These are phyloP conservation scores for Carcinoscorpius rotundicauda DNA, from an alignment of 1,140 invertebrate species.

Conservation along the genomic window DNA sequence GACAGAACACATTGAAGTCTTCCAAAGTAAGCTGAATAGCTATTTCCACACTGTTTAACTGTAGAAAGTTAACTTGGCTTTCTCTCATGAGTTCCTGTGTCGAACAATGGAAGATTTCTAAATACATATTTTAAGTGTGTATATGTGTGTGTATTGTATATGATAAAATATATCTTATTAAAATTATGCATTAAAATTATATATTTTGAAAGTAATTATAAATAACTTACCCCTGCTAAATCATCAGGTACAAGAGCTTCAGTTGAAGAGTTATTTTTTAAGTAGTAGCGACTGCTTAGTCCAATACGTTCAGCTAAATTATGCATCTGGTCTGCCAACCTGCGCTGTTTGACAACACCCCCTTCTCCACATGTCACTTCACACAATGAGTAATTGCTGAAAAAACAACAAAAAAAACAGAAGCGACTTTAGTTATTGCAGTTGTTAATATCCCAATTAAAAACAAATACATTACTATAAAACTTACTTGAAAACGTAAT, in stretches of 20 bases:
- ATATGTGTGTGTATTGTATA: too few species aligned
- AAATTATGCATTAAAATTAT: too few species aligned
- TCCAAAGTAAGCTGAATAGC: constrained; percentile 89
- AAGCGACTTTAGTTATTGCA: too few species aligned
- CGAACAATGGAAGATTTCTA: background rate
- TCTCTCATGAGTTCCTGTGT: constrained; percentile 76
- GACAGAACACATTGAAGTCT: constrained; percentile 90
- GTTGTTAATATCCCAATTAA: background rate
- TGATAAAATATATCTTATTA: background rate
- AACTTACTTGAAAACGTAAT: background rate
- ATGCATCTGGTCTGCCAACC: constrained; percentile 84
- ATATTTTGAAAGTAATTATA: background rate
- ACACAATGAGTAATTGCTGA: constrained; percentile 72
- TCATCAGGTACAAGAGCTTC: constrained; percentile 94
- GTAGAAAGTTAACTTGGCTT: constrained; percentile 80
- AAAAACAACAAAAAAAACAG: background rate
- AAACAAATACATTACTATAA: background rate
- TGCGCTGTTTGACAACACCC: constrained; percentile 84
- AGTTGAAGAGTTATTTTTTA: constrained; percentile 90
- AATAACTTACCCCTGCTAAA: constrained; percentile 46
- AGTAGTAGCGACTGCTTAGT: constrained; percentile 59
- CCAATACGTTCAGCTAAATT: constrained; percentile 92
- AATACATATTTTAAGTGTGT: background rate
- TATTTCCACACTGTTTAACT: constrained; percentile 94
- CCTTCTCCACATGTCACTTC: constrained; percentile 90